Evolutionary conservation across 2,797 vertebrate genomes (phyloP).

Genomic region (Bucorvus abyssinicus): DNA sequence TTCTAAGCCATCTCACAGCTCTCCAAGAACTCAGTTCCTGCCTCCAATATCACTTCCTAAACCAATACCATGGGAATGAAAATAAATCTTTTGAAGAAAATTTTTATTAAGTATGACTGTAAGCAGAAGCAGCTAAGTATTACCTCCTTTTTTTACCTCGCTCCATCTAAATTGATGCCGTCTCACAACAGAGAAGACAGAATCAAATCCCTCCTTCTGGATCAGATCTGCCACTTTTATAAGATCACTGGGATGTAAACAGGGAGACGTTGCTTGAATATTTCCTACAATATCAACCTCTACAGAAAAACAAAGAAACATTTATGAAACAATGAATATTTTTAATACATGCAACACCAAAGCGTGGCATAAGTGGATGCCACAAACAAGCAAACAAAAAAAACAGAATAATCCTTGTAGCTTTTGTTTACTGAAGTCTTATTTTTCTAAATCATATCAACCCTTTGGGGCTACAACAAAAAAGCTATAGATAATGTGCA

Average conservation of each 20-base stretch:
- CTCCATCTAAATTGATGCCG: conserved; percentile 93
- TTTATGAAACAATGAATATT: background rate
- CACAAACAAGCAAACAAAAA: background rate
- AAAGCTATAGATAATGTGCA: background rate
- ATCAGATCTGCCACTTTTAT: conserved; percentile 84
- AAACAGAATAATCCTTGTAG: background rate
- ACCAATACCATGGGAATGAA: background rate
- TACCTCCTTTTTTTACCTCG: conserved; percentile 87
- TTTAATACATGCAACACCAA: background rate
- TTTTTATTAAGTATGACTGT: background rate
- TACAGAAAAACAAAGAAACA: conserved; percentile 58
- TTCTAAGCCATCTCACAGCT: background rate
- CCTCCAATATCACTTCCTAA: background rate
- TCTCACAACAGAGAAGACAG: conserved; percentile 92
- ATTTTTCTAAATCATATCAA: background rate
- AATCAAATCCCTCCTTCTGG: conserved; percentile 81
- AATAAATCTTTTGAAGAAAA: background rate
- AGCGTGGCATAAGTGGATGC: background rate
- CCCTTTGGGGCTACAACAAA: background rate
- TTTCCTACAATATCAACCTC: conserved; percentile 88
- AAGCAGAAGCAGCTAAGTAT: background rate
- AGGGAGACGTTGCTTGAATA: conserved; percentile 95
- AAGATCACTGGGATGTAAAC: conserved; percentile 89
- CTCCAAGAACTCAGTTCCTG: background rate
- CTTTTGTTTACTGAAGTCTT: background rate